Percentiles rank a stretch among this genome's conserved stretches.
Conservation (phyloP, 2,888 invertebrate species). For the Ophion slaviceki region DNA sequence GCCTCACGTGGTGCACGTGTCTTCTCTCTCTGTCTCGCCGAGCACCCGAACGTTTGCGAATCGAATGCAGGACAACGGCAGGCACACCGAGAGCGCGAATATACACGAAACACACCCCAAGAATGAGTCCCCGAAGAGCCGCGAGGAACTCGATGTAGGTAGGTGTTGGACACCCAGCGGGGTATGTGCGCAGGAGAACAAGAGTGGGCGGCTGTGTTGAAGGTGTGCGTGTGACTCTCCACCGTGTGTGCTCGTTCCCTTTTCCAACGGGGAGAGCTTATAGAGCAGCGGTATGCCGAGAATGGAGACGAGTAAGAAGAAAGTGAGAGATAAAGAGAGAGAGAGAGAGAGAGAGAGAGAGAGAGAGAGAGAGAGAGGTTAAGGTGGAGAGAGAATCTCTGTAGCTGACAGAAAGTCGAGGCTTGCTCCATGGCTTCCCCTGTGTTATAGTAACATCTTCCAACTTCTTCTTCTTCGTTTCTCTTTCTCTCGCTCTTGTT, state of each 20-base stretch:
- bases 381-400: slow-evolving; percentile 66
- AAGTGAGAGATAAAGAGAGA: slow-evolving; percentile 22
- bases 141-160: slow-evolving; percentile 73
- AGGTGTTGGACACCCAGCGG: slow-evolving; percentile 83
- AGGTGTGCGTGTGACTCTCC: slow-evolving; percentile 57
- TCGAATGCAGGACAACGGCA: neutral
- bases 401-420: slow-evolving; percentile 68
- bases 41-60: slow-evolving; percentile 70
- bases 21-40: slow-evolving; percentile 57
- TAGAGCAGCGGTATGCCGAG: slow-evolving; percentile 22
- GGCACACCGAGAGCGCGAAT: slow-evolving; percentile 20
- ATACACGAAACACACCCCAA: slow-evolving; percentile 47
- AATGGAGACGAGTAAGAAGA: slow-evolving; percentile 22
- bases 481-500: slow-evolving; percentile 35
- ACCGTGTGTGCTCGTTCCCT: slow-evolving; percentile 27
- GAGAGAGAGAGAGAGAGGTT: slow-evolving; percentile 11
- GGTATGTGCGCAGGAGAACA: slow-evolving; percentile 71
- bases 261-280: slow-evolving; percentile 12
- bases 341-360: slow-evolving; percentile 17
- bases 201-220: slow-evolving; percentile 78
- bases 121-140: slow-evolving; percentile 40
- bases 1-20: slow-evolving; percentile 70
- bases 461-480: slow-evolving; percentile 21
- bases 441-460: slow-evolving; percentile 74
- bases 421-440: slow-evolving; percentile 64